These are phyloP conservation scores for Scaptomyza hsui DNA, from an alignment of 1,140 invertebrate genomes.

Conservation along the genomic window DNA sequence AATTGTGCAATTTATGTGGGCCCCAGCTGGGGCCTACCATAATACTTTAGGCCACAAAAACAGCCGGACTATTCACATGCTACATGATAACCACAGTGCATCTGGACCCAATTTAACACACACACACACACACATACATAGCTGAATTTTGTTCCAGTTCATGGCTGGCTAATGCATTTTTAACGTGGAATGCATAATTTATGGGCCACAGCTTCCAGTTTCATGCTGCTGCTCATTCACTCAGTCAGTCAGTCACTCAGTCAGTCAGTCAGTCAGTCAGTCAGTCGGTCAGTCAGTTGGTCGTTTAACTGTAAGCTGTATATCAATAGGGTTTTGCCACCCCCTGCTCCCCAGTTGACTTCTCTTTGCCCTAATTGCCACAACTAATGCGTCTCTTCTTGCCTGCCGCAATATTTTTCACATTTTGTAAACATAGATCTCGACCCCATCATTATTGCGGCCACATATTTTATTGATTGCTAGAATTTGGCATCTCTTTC, in stretches of 20 bases:
- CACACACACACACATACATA: neutral
- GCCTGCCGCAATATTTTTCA: constrained; percentile 51
- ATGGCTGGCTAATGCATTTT: constrained; percentile 71
- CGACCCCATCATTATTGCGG: constrained; percentile 12
- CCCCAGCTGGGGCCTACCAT: constrained; percentile 13
- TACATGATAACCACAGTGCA: constrained; percentile 55
- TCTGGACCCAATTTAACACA: constrained; percentile 47
- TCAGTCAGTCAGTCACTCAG: constrained; percentile 27
- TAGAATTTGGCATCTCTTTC: constrained; percentile 1
- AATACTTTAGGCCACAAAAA: constrained; percentile 24
- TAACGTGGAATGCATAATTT: constrained; percentile 71
- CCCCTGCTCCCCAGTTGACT: neutral
- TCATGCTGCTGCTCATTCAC: constrained; percentile 29
- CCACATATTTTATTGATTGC: constrained; percentile 66
- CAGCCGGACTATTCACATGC: constrained; percentile 30
- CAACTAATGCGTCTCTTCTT: constrained; percentile 39
- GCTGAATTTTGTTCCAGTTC: neutral
- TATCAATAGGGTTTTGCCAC: constrained; percentile 9
- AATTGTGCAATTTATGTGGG: constrained; percentile 78
- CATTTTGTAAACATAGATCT: constrained; percentile 16
- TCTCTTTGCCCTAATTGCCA: constrained; percentile 61
- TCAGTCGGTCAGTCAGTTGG: constrained; percentile 53
- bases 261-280: constrained; percentile 28
- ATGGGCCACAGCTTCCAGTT: constrained; percentile 38
- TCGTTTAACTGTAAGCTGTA: constrained; percentile 22